A percentile compares a stretch with the other conserved stretches of the same genome.
Conservation (phyloP, 2,113 vertebrate species). For the Heterochromis multidens region DNA sequence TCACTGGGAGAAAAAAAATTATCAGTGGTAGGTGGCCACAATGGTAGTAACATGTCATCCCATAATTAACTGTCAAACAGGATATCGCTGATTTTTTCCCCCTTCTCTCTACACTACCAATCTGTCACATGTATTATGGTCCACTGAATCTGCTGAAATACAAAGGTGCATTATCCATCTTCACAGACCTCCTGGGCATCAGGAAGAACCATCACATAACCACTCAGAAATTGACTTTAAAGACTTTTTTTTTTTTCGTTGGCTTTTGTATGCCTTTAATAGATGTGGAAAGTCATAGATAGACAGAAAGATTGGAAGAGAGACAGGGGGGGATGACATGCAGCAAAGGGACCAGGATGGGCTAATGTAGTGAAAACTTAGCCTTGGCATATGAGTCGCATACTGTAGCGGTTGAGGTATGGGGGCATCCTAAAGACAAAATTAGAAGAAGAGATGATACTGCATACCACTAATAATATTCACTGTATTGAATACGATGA, state of each 20-base stretch:
- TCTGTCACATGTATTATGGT: slow-evolving; percentile 6
- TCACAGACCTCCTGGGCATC: neutral
- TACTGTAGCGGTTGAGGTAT: neutral
- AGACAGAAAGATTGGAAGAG: neutral
- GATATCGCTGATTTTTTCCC: neutral
- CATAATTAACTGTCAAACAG: slow-evolving; percentile 44
- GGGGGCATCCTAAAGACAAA: neutral
- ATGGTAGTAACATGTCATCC: slow-evolving; percentile 8
- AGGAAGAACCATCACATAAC: neutral
- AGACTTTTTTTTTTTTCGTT: neutral
- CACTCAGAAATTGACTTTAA: neutral
- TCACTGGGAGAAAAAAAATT: neutral
- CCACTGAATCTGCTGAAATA: neutral
- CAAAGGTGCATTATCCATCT: neutral
- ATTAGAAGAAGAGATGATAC: slow-evolving; percentile 30
- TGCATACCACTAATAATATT: neutral
- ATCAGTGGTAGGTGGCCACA: neutral
- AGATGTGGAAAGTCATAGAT: neutral
- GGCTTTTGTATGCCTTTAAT: neutral
- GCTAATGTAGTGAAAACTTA: neutral
- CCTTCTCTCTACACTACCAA: neutral
- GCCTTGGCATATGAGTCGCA: neutral
- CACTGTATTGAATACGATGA: slow-evolving; percentile 1
- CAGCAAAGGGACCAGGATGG: neutral
- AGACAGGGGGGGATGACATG: neutral